phyloP scores from a whole-genome alignment of 2,888 invertebrate genomes.

The Pristionchus maxplancki region DNA sequence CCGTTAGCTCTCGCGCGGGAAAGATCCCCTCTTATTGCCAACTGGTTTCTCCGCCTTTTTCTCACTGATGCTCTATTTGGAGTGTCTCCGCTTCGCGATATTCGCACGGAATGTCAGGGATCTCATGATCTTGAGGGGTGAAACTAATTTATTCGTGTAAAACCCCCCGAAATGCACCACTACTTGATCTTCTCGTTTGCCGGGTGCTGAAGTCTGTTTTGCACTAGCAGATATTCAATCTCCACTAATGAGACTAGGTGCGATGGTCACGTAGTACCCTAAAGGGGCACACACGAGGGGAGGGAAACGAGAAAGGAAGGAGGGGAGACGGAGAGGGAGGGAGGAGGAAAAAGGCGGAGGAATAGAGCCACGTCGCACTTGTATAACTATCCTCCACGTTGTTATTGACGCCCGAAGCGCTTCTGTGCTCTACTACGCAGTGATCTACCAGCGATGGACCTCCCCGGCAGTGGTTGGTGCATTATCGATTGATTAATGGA shows the following conservation, averaged over 20 bases:
- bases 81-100: slow-evolving; percentile 1
- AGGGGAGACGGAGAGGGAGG: background rate
- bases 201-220: background rate
- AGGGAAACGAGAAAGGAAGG: background rate
- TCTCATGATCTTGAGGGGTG: background rate
- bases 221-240: background rate
- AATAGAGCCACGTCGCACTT: slow-evolving; percentile 27
- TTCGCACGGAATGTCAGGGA: background rate
- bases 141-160: background rate
- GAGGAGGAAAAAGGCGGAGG: background rate
- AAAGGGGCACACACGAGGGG: background rate
- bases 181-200: background rate
- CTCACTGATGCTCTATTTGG: background rate
- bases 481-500: slow-evolving; percentile 1
- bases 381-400: background rate
- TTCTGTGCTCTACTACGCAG: background rate
- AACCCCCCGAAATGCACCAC: background rate
- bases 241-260: background rate
- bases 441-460: background rate
- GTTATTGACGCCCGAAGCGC: background rate
- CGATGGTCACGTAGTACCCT: slow-evolving; percentile 5
- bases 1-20: background rate
- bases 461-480: background rate
- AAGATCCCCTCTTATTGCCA: background rate
- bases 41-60: background rate